phyloP scores from a whole-genome alignment of 2,113 vertebrate species.

The Euleptes europaea region DNA sequence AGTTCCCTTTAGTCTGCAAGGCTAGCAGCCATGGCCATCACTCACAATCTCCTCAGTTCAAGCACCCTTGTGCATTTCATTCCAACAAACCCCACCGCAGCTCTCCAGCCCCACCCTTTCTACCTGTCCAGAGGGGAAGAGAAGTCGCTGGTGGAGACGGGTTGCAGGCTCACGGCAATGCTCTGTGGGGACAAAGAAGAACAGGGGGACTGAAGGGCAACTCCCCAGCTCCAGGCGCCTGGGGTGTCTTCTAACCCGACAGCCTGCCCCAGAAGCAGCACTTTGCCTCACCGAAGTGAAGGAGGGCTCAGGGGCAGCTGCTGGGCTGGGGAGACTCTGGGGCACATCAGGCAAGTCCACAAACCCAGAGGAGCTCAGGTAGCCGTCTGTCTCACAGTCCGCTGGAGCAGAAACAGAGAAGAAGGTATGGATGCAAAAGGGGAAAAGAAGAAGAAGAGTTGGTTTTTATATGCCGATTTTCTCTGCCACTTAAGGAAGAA shows the following conservation, averaged over 20 bases:
- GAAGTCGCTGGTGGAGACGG: conserved; percentile 73
- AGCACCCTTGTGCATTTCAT: background rate
- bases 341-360: conserved; percentile 76
- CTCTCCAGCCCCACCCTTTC: background rate
- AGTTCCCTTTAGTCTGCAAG: no score
- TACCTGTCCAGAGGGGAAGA: conserved; percentile 88
- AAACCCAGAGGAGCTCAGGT: conserved; percentile 89
- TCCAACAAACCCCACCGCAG: background rate
- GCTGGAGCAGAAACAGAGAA: conserved; percentile 69
- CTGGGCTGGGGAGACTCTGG: conserved; percentile 62
- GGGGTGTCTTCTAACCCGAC: background rate
- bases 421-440: background rate
- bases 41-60: no score
- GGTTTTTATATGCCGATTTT: no score
- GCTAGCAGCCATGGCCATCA: no score
- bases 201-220: rapidly evolving
- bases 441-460: no score
- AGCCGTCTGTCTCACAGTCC: conserved; percentile 92
- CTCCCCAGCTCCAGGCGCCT: rapidly evolving
- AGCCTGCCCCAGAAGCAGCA: background rate
- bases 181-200: conserved; percentile 63
- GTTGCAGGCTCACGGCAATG: conserved; percentile 78
- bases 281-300: conserved; percentile 83
- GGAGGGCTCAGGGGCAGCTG: conserved; percentile 69
- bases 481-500: no score